Evolutionary conservation across 1,140 invertebrate species (phyloP), one percentile per base, ranked within the genome.

Genomic region (Aethina tumida): DNA sequence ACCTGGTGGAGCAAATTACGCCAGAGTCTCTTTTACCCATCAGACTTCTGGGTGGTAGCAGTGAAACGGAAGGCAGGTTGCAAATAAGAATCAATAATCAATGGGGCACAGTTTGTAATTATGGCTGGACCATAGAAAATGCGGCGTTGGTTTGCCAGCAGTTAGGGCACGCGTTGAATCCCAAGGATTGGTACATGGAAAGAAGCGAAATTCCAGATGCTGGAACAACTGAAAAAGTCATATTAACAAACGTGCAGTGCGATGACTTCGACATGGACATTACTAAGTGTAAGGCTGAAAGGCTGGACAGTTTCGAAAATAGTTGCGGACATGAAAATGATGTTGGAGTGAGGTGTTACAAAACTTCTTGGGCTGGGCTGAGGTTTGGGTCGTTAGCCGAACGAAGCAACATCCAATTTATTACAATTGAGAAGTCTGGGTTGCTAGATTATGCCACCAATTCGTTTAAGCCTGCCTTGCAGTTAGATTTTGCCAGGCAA

Each of bases 21-120:
- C 50, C 64, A 0, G 67, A 74, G 28, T 65, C 68, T 1, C 55
- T 71, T 35, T 64, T 80, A 0, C 77, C 81, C 3, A 79, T 90
- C 0, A 69, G 84, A 45, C 64, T 91, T 9, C 64, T 88, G 2
- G 86, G 84, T 18, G 82, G 86, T 5, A 70, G 72, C 37, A 80
- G 76, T 1, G 69, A 67, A 16, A 70, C 75, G 26, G 87, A 91
- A 68, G 87, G 87, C 13, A 68, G 85, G 44, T 59, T 92, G 15
- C 85, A 91, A 67, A 72, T 89, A 0, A 71, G 78, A 49, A 67
- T 96, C 5, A 77, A 82, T 41, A 74, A 80, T 10, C 78, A 79
- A 62, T 99, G 96, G 95, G 95, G 95, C 29, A 96, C 92, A 0
- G 87, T 99, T 3, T 99, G 96, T 56, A 90, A 91, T 66, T 88